Conservation (phyloP, 2,113 vertebrate species). For the Ia io region DNA sequence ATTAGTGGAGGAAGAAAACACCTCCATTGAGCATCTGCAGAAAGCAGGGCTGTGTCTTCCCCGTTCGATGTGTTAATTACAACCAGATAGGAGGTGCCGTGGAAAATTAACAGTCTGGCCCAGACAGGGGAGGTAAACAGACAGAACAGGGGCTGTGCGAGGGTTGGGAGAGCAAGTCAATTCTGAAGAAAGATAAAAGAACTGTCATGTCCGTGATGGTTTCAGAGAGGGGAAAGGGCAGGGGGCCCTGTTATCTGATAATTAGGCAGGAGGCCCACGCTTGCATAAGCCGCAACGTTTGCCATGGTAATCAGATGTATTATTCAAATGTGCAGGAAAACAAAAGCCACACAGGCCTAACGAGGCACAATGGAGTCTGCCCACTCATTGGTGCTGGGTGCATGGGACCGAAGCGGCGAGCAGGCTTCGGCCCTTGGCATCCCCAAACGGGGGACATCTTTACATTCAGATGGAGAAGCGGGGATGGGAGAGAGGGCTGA, state of each 20-base stretch:
- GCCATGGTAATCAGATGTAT: conserved; percentile 86
- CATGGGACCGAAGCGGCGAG: background rate
- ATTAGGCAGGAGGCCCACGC: conserved; percentile 87
- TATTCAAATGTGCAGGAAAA: conserved; percentile 83
- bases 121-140: conserved; percentile 85
- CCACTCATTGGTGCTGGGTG: conserved; percentile 68
- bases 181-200: conserved; percentile 87
- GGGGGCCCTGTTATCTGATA: conserved; percentile 87
- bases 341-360: conserved; percentile 76
- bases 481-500: background rate
- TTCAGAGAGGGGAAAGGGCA: conserved; percentile 84
- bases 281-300: conserved; percentile 76
- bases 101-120: conserved; percentile 86
- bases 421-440: conserved; percentile 20
- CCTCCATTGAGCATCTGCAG: conserved; percentile 81
- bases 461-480: conserved; percentile 30
- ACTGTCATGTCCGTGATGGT: conserved; percentile 83
- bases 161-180: conserved; percentile 87
- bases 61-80: conserved; percentile 86
- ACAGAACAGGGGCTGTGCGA: conserved; percentile 80
- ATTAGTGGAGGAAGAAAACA: conserved; percentile 78
- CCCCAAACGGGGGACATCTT: background rate
- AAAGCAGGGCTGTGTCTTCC: conserved; percentile 75
- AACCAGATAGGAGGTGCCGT: conserved; percentile 82
- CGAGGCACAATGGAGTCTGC: conserved; percentile 66